These are phyloP conservation scores for Tenthredo amoena DNA, from an alignment of 2,888 invertebrate genomes.

Conservation along the genomic window DNA sequence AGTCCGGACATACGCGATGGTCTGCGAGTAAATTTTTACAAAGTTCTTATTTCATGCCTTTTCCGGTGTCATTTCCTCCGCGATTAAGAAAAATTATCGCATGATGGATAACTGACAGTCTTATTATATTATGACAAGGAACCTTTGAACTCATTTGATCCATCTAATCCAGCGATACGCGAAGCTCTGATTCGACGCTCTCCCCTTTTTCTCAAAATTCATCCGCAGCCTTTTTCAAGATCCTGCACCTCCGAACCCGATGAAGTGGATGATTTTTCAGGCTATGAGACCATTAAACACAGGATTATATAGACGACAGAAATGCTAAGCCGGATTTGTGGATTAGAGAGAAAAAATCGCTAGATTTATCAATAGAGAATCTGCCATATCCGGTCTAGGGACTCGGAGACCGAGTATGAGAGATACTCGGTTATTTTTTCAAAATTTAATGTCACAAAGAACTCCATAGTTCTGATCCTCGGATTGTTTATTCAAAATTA, in stretches of 20 bases:
- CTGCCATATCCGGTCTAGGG: not conserved
- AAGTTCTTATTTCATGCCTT: too few relatives aligned
- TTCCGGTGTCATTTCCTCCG: too few relatives aligned
- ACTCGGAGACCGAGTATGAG: not conserved
- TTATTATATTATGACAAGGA: not conserved
- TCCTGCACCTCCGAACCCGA: slow-evolving; percentile 45
- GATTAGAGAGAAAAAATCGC: slow-evolving; percentile 57
- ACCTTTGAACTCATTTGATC: not conserved
- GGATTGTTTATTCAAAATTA: not conserved
- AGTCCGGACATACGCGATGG: not conserved
- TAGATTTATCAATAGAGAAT: slow-evolving; percentile 57
- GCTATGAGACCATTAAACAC: slow-evolving; percentile 59
- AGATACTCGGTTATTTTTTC: not conserved
- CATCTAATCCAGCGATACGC: not conserved
- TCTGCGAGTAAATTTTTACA: too few relatives aligned
- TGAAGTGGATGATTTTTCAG: slow-evolving; percentile 60
- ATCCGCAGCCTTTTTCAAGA: not conserved
- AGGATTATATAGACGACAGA: slow-evolving; percentile 53
- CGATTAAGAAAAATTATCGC: too few relatives aligned
- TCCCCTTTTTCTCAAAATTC: not conserved
- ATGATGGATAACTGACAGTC: too few relatives aligned
- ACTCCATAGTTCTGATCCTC: not conserved
- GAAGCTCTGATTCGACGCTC: not conserved
- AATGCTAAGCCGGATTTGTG: slow-evolving; percentile 59
- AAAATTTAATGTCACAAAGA: not conserved